Percentiles rank a stretch among this genome's conserved stretches.
Evolutionary conservation across 2,113 vertebrate species (phyloP).

Genomic region (Tragulus kanchil): DNA sequence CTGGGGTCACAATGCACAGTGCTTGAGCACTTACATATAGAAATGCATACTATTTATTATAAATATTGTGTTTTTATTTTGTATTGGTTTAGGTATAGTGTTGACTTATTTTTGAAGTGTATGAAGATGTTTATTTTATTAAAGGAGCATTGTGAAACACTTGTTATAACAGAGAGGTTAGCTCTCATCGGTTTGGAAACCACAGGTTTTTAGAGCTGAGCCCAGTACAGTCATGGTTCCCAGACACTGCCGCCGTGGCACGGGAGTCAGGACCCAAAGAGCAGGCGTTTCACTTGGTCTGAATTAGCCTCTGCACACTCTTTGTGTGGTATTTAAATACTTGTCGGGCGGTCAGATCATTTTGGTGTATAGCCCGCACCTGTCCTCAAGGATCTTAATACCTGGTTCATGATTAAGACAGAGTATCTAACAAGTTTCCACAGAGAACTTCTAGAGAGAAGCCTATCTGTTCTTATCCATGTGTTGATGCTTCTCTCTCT

Average conservation of each 20-base stretch:
- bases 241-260: not conserved
- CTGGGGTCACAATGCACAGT: not conserved
- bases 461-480: not conserved
- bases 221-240: not conserved
- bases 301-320: not conserved
- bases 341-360: not conserved
- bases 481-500: not conserved
- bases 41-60: slow-evolving; percentile 6
- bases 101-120: slow-evolving; percentile 6
- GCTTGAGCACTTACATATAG: not conserved
- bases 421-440: not conserved
- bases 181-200: not conserved
- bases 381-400: not conserved
- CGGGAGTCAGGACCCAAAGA: not conserved
- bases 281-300: not conserved
- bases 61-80: not conserved
- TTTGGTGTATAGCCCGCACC: not conserved
- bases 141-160: not conserved
- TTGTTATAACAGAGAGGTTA: not conserved
- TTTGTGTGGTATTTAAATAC: not conserved
- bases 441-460: not conserved
- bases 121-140: not conserved
- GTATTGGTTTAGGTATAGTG: not conserved
- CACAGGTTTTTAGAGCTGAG: not conserved
- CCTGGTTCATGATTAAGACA: not conserved